Percentiles rank a stretch among this genome's conserved stretches.
Conservation (phyloP, 2,888 invertebrate genomes). For the Eristalinus aeneus region DNA sequence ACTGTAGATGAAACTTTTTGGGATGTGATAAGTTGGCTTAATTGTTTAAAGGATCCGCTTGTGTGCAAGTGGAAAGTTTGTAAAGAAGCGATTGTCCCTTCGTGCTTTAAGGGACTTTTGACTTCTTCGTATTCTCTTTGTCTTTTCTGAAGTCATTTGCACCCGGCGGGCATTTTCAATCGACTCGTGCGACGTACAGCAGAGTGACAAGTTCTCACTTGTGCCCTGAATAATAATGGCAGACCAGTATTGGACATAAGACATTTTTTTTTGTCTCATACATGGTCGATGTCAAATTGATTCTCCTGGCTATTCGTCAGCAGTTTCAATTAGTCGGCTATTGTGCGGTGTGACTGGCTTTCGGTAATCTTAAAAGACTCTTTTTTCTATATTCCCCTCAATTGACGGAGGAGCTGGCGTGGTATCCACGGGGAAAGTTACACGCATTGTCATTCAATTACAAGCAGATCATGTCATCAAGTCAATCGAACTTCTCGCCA, state of each 20-base stretch:
- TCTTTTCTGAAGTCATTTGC: background rate
- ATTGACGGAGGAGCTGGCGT: background rate
- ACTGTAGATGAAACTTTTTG: background rate
- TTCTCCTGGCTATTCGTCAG: too few relatives aligned
- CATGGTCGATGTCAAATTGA: too few relatives aligned
- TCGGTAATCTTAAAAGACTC: too few relatives aligned
- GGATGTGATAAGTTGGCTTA: background rate
- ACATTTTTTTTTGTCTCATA: too few relatives aligned
- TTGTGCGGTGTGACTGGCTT: too few relatives aligned
- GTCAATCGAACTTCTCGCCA: constrained; percentile 23
- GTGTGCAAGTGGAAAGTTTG: background rate
- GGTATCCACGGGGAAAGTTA: background rate
- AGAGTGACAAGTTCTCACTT: too few relatives aligned
- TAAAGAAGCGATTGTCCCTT: background rate
- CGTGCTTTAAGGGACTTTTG: background rate
- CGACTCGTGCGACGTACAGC: background rate
- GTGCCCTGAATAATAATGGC: background rate
- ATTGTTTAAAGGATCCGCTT: background rate
- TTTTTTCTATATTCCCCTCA: background rate
- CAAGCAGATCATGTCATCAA: constrained; percentile 48
- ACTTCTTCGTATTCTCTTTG: background rate
- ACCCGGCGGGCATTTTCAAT: background rate
- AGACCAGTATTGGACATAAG: background rate
- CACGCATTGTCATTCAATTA: constrained; percentile 30
- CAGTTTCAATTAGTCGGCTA: too few relatives aligned